Conservation (phyloP, 2,797 vertebrate genomes). For the Enteromius anoplus region DNA sequence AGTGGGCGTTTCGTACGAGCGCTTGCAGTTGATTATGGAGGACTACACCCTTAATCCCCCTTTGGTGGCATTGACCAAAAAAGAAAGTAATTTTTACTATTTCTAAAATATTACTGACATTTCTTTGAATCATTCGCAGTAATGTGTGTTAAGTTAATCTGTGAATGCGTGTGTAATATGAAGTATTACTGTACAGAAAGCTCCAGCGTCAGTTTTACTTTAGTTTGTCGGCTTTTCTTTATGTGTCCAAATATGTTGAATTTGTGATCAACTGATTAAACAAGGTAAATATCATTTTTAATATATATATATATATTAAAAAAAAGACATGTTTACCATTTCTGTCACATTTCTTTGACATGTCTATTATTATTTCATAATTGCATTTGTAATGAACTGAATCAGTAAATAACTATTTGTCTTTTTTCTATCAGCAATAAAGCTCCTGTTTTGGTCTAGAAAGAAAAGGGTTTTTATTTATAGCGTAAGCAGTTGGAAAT, state of each 20-base stretch:
- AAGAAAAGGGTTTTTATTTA: neutral
- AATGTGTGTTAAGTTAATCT: neutral
- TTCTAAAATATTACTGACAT: neutral
- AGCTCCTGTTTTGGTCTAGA: neutral
- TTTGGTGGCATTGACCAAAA: neutral
- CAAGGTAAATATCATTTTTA: neutral
- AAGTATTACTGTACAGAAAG: constrained; percentile 20
- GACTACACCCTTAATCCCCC: neutral
- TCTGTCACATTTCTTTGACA: neutral
- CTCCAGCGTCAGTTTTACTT: neutral
- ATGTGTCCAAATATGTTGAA: neutral
- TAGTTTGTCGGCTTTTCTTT: neutral
- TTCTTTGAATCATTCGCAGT: neutral
- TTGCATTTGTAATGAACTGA: neutral
- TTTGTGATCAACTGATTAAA: neutral
- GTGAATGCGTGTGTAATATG: neutral
- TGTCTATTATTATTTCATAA: neutral
- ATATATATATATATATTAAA: neutral
- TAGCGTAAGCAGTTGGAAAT: neutral
- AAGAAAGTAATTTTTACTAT: neutral
- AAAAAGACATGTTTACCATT: neutral
- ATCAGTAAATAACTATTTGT: neutral
- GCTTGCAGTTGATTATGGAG: neutral
- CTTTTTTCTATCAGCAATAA: constrained; percentile 22
- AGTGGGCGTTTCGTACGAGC: neutral